phyloP scores from a whole-genome alignment of 2,113 vertebrate genomes.

The Bolborhynchus lineola region DNA sequence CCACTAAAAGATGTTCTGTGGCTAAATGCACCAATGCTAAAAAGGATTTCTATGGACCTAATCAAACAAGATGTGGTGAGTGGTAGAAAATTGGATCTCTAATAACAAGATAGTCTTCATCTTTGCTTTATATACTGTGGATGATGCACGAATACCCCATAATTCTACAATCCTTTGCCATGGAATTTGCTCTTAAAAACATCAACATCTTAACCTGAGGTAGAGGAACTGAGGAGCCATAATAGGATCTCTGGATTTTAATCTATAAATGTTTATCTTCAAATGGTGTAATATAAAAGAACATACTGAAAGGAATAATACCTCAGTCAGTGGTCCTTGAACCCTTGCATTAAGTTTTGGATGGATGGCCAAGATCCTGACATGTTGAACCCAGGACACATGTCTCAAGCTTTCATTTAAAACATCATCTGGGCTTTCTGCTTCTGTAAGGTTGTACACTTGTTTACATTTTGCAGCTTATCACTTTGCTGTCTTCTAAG shows the following conservation, averaged over 20 bases:
- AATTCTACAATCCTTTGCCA: background rate
- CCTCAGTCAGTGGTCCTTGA: background rate
- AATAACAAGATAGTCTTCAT: background rate
- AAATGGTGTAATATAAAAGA: background rate
- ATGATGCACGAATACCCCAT: background rate
- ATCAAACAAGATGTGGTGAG: background rate
- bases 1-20: background rate
- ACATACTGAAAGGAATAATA: background rate
- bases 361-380: background rate
- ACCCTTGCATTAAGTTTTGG: background rate
- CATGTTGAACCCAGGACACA: too few species aligned
- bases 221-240: background rate
- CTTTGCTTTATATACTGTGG: background rate
- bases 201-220: background rate
- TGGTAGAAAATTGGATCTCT: background rate
- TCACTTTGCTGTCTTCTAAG: background rate
- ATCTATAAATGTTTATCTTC: background rate
- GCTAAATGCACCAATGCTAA: background rate
- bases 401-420: background rate
- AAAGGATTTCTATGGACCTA: background rate
- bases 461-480: background rate
- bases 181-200: background rate
- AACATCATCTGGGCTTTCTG: background rate
- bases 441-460: background rate
- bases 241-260: background rate